phyloP scores from a whole-genome alignment of 53 echinoderm and acorn worm species.

The Pentamera pediparva region DNA sequence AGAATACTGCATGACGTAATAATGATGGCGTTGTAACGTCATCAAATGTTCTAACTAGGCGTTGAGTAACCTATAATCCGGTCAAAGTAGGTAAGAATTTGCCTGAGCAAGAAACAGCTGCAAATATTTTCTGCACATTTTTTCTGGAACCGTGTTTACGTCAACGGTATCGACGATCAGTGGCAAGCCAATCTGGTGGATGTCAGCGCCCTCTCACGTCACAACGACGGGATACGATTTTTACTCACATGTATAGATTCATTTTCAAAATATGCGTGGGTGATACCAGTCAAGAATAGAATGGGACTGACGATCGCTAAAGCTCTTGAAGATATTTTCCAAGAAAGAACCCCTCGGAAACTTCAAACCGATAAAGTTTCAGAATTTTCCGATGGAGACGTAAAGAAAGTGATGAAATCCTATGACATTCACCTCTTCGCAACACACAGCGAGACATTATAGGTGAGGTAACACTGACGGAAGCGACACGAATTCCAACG shows the following conservation, averaged over 20 bases:
- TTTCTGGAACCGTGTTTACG: conserved; percentile 28
- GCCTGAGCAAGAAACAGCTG: no score
- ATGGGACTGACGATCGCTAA: background rate
- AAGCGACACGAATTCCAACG: no score
- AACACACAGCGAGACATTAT: conserved; percentile 28
- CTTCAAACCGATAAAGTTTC: conserved; percentile 26
- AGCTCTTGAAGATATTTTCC: background rate
- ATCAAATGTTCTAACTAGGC: no score
- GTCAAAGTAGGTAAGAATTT: no score
- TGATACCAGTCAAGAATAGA: conserved; percentile 20
- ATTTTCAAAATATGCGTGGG: conserved; percentile 35
- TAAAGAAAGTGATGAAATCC: background rate
- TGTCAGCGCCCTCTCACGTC: background rate
- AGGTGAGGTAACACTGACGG: no score
- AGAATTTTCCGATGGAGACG: conserved; percentile 10
- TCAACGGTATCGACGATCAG: conserved; percentile 19
- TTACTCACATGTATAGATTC: conserved; percentile 35
- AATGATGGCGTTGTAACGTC: no score
- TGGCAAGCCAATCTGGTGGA: conserved; percentile 36
- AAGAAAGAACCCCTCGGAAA: background rate
- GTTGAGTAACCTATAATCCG: no score
- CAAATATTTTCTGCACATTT: no score
- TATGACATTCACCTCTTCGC: conserved; percentile 7
- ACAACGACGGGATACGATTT: conserved; percentile 11
- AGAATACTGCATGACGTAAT: no score